Evolutionary conservation across 1,140 invertebrate genomes (phyloP), one percentile per base, ranked within the genome.

Genomic region (Copidosoma floridanum): DNA sequence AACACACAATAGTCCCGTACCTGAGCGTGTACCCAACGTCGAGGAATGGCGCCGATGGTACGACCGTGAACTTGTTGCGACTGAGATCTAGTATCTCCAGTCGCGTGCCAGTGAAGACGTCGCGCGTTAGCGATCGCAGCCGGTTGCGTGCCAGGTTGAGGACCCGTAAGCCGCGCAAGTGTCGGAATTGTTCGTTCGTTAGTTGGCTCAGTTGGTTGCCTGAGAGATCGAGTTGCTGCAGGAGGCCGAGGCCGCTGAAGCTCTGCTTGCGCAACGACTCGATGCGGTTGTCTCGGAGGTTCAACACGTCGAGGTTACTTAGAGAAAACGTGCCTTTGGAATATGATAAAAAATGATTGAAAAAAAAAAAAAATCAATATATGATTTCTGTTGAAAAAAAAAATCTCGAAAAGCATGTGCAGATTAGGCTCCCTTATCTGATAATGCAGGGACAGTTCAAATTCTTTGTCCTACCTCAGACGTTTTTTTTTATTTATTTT

Each of bases 161-260:
- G 59, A 92, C 85, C 44, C 92, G 82, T 27, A 95, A 78, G 65
- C 86, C 88, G 38, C 85, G 83, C 48, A 92, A 78, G 75, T 89
- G 89, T n/a, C 85, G 85, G 77, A 95, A 94, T 71, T 93, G 90
- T 70, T 88, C 86, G n/a, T 86, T 85, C 18, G 90, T 87, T 55
- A 95, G 77, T 67, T 89, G 88, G 32, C 86, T 84, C 20, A 95
- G 84, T 7, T 83, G 75, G 75, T 95, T 95, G 64, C 85, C 83
- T 46, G 88, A 90, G 1, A 95, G 73, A 72, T 95, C 91, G 12
- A 95, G 70, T 52, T 88, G 84, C 74, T 93, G 91, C 8, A 95
- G 74, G 37, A 84, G 85, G 40, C 85, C 81, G 12, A 94, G 69
- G 14, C 88, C 89, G 62, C 85, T 83, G 69, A 93, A 92, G 12